These are phyloP conservation scores for Minunthozetes semirufus DNA, from an alignment of 2,888 invertebrate species.

Conservation along the genomic window DNA sequence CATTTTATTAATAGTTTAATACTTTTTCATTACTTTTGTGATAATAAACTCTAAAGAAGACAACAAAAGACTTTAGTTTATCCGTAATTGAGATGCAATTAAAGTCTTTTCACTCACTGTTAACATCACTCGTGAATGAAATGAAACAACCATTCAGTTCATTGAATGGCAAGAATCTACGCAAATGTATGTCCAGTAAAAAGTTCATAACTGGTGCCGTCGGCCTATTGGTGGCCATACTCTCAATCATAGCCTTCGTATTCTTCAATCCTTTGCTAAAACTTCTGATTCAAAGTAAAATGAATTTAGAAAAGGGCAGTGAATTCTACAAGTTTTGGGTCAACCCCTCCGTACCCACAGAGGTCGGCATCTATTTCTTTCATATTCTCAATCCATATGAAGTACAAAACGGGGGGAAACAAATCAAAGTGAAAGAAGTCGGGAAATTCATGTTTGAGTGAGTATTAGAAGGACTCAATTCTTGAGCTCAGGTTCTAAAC, in stretches of 20 bases:
- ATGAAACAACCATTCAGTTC: constrained; percentile 18
- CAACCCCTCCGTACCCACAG: constrained; percentile 32
- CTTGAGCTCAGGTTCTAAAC: neutral
- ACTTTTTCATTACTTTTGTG: neutral
- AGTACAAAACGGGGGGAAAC: constrained; percentile 29
- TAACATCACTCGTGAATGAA: neutral
- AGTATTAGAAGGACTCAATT: neutral
- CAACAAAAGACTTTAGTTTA: no score
- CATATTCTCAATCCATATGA: constrained; percentile 34
- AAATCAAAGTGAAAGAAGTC: constrained; percentile 26
- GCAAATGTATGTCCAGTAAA: neutral
- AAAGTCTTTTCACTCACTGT: neutral
- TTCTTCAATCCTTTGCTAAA: neutral
- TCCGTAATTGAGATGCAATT: constrained; percentile 9
- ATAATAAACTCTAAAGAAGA: neutral
- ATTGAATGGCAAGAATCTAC: constrained; percentile 11
- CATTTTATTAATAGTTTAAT: neutral
- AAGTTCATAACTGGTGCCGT: neutral
- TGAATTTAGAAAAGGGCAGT: constrained; percentile 8
- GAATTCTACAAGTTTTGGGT: constrained; percentile 33
- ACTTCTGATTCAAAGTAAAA: constrained; percentile 16
- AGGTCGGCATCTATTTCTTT: constrained; percentile 35
- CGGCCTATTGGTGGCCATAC: neutral
- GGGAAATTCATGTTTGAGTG: constrained; percentile 34
- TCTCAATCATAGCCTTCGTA: neutral